Conservation (phyloP, 92 coral and sea anemone genomes). For the Desmophyllum pertusum region DNA sequence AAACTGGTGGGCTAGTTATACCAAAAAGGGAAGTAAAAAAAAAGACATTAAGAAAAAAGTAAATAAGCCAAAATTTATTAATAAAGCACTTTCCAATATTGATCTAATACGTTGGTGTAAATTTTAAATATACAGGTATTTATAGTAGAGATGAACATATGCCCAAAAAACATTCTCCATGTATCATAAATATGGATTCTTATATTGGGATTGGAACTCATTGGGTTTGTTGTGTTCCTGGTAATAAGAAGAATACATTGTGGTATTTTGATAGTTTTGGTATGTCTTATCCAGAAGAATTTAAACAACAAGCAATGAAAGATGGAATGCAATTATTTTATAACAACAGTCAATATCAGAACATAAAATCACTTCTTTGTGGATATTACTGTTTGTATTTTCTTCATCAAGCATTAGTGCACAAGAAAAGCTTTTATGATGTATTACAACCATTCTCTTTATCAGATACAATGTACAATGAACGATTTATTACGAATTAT, state of each 20-base stretch:
- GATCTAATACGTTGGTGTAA: slow-evolving; percentile 1
- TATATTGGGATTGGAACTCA: neutral
- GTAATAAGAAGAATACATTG: neutral
- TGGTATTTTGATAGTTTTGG: slow-evolving; percentile 9
- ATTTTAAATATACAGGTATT: neutral
- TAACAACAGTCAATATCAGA: neutral
- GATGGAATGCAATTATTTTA: neutral
- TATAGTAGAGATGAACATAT: no score
- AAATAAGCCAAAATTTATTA: neutral
- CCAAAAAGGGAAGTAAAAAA: no score
- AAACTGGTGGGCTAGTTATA: no score
- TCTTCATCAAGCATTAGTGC: neutral
- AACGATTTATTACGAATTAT: no score
- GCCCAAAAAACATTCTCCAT: no score
- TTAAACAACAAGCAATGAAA: neutral
- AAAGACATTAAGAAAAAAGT: no score
- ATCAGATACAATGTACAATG: no score
- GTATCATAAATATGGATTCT: no score
- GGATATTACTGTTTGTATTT: neutral
- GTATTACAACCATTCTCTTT: neutral
- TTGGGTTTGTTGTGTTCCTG: no score
- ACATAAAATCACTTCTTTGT: neutral
- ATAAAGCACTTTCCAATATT: neutral
- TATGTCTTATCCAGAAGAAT: slow-evolving; percentile 3
- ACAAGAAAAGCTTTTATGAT: neutral